Percentiles rank a stretch among this genome's conserved stretches.
phyloP scores from a whole-genome alignment of 2,113 vertebrate genomes.

The Odontophorus gujanensis region DNA sequence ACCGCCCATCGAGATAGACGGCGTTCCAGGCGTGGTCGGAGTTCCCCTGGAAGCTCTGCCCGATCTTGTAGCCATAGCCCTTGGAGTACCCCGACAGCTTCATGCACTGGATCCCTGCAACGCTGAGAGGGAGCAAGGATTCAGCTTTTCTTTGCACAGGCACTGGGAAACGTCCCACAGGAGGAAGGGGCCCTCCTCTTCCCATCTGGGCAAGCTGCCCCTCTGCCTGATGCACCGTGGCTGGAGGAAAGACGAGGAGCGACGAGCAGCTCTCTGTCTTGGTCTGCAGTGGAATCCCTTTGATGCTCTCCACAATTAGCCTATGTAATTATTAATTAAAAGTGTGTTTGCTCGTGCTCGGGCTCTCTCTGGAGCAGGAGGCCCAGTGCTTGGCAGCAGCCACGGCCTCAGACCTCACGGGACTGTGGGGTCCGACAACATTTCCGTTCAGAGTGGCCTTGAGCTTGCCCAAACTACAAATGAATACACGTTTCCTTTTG shows the following conservation, averaged over 20 bases:
- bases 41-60: slow-evolving; percentile 77
- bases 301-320: slow-evolving; percentile 49
- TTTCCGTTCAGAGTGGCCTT: neutral
- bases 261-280: slow-evolving; percentile 43
- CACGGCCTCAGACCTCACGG: neutral
- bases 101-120: slow-evolving; percentile 82
- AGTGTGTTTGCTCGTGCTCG: neutral
- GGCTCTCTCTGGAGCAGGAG: neutral
- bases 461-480: neutral
- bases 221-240: neutral
- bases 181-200: neutral
- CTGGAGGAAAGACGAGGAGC: neutral
- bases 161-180: neutral
- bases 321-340: slow-evolving; percentile 51
- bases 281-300: slow-evolving; percentile 43
- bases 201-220: neutral
- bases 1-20: slow-evolving; percentile 80
- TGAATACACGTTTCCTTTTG: neutral
- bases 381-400: slow-evolving; percentile 1
- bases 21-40: slow-evolving; percentile 83
- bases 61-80: slow-evolving; percentile 76
- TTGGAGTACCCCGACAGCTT: slow-evolving; percentile 81
- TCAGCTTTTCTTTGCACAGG: neutral
- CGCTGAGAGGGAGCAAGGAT: slow-evolving; percentile 42
- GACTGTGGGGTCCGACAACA: neutral